Percentiles rank a stretch among this genome's conserved stretches.
Evolutionary conservation across 2,113 vertebrate genomes (phyloP).

Genomic region (Vombatus ursinus): DNA sequence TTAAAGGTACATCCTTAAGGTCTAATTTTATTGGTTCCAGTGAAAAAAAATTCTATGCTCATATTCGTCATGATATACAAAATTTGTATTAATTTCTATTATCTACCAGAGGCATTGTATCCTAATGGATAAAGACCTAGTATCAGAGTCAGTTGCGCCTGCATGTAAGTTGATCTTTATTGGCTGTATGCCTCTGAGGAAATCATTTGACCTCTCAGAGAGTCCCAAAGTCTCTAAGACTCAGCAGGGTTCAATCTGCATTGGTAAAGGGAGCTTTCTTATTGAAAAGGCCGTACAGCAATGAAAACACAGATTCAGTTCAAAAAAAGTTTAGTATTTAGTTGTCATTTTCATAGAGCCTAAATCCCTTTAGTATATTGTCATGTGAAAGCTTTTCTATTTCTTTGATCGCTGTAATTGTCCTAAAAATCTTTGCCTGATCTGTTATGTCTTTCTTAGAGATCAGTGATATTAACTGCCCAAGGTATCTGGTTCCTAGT

Average conservation of each 20-base stretch:
- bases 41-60: background rate
- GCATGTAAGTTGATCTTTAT: background rate
- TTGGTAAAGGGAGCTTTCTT: background rate
- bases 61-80: background rate
- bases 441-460: background rate
- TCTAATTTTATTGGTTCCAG: background rate
- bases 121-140: background rate
- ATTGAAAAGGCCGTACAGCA: background rate
- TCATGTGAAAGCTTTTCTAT: background rate
- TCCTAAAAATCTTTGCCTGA: background rate
- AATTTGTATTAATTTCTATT: background rate
- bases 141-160: background rate
- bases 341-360: background rate
- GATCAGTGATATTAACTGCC: background rate
- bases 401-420: background rate
- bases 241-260: too few relatives aligned
- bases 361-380: background rate
- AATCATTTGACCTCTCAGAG: background rate
- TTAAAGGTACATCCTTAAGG: too few relatives aligned
- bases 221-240: too few relatives aligned
- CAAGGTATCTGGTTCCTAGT: background rate
- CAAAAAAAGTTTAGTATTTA: background rate
- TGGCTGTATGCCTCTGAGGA: background rate
- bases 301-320: background rate
- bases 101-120: background rate